Percentiles rank a stretch among this genome's conserved stretches.
These are phyloP conservation scores for Berghia stephanieae DNA, from an alignment of 1,140 invertebrate species.

Conservation along the genomic window DNA sequence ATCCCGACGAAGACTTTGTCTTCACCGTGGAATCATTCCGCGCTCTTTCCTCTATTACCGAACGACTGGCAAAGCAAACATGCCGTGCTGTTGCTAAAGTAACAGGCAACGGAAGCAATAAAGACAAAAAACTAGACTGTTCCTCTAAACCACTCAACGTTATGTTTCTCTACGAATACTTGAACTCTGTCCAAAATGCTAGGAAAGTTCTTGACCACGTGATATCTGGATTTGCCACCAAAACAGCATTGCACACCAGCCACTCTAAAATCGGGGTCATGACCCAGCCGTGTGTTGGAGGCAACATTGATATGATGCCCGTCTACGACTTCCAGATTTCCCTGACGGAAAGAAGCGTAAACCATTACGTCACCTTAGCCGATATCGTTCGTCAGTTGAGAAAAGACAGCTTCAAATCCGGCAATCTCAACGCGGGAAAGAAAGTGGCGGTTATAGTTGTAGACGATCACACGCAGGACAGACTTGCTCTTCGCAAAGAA, in stretches of 20 bases:
- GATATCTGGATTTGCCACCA: background rate
- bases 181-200: slow-evolving; percentile 1
- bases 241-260: background rate
- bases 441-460: slow-evolving; percentile 11
- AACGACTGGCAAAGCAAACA: slow-evolving; percentile 26
- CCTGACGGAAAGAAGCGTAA: background rate
- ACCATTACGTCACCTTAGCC: background rate
- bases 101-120: background rate
- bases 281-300: slow-evolving; percentile 26
- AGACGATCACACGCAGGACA: background rate
- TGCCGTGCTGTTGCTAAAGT: slow-evolving; percentile 3
- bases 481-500: background rate
- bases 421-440: background rate
- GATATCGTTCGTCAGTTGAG: background rate
- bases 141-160: background rate
- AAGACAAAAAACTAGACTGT: slow-evolving; percentile 14
- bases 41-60: slow-evolving; percentile 24
- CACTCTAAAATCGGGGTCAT: slow-evolving; percentile 4
- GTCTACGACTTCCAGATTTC: background rate
- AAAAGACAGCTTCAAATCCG: background rate
- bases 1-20: slow-evolving; percentile 36
- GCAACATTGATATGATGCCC: background rate
- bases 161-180: slow-evolving; percentile 21
- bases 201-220: slow-evolving; percentile 3
- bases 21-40: slow-evolving; percentile 36